These are phyloP conservation scores for Bergia sp. DNA, from an alignment of 92 coral and sea anemone genomes.

Conservation along the genomic window DNA sequence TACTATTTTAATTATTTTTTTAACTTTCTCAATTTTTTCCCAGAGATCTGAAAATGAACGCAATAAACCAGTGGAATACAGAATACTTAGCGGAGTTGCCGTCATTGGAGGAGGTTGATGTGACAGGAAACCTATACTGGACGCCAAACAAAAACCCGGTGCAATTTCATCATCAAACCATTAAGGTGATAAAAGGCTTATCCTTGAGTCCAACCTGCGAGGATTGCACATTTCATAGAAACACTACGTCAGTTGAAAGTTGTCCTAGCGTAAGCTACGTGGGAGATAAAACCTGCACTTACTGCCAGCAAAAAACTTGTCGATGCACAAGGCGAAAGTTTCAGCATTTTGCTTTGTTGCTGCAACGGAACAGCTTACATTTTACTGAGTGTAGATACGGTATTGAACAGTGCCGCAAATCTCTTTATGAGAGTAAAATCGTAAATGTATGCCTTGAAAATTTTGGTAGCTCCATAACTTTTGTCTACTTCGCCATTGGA, in stretches of 20 bases:
- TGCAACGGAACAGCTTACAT: not conserved
- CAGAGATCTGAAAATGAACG: slow-evolving; percentile 26
- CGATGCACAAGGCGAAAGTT: not conserved
- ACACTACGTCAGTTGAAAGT: not conserved
- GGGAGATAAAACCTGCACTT: not conserved
- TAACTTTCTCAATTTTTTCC: not conserved
- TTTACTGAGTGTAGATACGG: not conserved
- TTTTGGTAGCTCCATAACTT: not conserved
- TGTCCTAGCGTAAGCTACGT: not conserved
- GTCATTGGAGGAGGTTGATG: not conserved
- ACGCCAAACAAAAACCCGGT: not conserved
- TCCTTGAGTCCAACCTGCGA: not conserved
- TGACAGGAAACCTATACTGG: slow-evolving; percentile 14
- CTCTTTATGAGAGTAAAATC: slow-evolving; percentile 12
- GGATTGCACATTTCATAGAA: slow-evolving; percentile 3
- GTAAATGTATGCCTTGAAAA: slow-evolving; percentile 7
- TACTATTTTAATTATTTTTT: not conserved
- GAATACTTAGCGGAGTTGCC: not conserved
- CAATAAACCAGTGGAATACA: not conserved
- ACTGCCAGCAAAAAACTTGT: not conserved
- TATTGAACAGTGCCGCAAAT: not conserved
- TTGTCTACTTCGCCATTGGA: slow-evolving; percentile 17
- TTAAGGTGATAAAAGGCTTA: not conserved
- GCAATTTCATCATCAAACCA: not conserved
- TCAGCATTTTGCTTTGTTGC: not conserved